Percentiles rank a stretch among this genome's conserved stretches.
Conservation (phyloP, 2,888 invertebrate species). For the Adelphocoris suturalis region DNA sequence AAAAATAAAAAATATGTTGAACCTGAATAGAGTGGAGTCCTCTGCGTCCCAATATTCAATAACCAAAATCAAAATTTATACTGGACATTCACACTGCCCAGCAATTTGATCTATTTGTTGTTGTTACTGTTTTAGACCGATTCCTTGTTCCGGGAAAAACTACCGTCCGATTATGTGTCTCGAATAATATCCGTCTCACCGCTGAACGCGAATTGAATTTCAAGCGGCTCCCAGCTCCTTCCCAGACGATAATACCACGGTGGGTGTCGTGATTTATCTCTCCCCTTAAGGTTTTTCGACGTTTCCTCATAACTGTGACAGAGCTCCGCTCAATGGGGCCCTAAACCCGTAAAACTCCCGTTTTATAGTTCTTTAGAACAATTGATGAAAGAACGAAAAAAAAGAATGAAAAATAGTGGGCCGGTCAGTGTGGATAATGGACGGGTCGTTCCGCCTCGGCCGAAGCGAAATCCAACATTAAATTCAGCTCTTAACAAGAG, state of each 20-base stretch:
- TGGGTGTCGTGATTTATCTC: conserved; percentile 3
- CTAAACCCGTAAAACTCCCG: not conserved
- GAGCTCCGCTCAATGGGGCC: not conserved
- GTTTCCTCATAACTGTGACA: conserved; percentile 52
- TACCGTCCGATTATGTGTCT: no score
- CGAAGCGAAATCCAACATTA: conserved; percentile 23
- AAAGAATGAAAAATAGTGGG: not conserved
- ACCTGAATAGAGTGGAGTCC: no score
- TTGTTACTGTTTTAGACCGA: no score
- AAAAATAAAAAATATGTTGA: no score
- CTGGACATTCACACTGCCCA: no score
- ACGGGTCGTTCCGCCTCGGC: not conserved
- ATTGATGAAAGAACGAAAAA: conserved; percentile 47
- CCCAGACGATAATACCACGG: not conserved
- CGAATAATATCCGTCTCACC: no score
- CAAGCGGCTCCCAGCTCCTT: not conserved
- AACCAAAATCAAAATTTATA: no score
- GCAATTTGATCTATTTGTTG: no score
- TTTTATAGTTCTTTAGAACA: conserved; percentile 52
- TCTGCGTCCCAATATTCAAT: no score
- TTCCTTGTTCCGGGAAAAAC: no score
- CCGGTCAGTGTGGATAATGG: conserved; percentile 54
- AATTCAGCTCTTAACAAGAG: conserved; percentile 42
- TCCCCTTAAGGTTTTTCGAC: not conserved
- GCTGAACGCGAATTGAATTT: not conserved